A percentile compares a stretch with the other conserved stretches of the same genome.
Conservation (phyloP, 2,888 invertebrate species). For the Eupithecia tripunctaria region DNA sequence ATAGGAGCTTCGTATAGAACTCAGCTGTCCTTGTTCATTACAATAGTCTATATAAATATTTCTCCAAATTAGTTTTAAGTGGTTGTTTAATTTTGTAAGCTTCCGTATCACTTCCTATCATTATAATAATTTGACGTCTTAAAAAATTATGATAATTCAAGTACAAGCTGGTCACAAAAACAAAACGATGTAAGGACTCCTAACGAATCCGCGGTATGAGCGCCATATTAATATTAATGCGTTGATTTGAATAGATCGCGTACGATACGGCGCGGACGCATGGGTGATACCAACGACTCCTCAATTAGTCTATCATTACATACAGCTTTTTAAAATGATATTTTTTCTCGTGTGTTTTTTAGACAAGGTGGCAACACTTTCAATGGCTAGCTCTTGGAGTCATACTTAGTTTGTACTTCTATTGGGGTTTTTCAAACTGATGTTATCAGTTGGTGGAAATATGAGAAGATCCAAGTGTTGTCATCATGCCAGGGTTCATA, state of each 20-base stretch:
- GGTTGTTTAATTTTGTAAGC: background rate
- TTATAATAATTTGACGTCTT: background rate
- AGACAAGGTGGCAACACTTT: background rate
- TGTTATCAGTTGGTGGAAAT: background rate
- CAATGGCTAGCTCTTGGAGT: background rate
- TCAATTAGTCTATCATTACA: constrained; percentile 75
- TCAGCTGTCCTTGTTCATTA: background rate
- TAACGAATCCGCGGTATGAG: constrained; percentile 72
- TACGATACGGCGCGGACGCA: constrained; percentile 64
- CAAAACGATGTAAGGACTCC: background rate
- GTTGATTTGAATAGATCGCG: constrained; percentile 78
- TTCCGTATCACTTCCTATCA: background rate
- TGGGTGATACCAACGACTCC: constrained; percentile 53
- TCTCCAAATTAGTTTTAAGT: background rate
- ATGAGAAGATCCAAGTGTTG: no score
- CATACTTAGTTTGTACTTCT: background rate
- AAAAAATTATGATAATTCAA: background rate
- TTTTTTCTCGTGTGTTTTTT: background rate
- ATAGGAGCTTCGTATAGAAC: background rate
- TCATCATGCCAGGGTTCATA: no score
- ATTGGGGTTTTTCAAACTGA: background rate
- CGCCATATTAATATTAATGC: constrained; percentile 80
- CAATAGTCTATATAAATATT: background rate
- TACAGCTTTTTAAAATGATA: constrained; percentile 30
- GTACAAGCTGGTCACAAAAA: constrained; percentile 1